Evolutionary conservation across 1,140 invertebrate species (phyloP), one percentile per base, ranked within the genome.

Genomic region (Nasonia giraulti): DNA sequence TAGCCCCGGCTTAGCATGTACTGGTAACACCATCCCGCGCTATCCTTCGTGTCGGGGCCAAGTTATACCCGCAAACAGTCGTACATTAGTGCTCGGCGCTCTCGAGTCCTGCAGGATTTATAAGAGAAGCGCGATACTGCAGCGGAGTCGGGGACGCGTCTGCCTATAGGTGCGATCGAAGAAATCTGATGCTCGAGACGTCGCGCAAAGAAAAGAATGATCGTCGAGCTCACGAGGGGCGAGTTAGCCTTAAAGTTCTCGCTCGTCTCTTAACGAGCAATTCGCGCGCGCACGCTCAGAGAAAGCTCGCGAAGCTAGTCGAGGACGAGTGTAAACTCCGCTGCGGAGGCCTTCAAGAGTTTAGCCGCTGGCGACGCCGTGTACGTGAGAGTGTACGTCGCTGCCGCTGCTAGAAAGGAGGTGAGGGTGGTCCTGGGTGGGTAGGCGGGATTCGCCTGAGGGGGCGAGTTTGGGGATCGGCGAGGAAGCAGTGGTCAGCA

Each of bases 31-130:
- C 89, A 88, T 90, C 89, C 66, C 79, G 20, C 40, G 78, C 89
- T 90, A 92, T 90, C 91, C 91, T 91, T 93, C 91, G 90, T 92
- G 92, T 92, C 89, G 90, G 90, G 92, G 91, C 90, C 92, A 92
- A 93, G 91, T 93, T 93, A 93, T 93, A 91, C 92, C 91, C 91
- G 91, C 92, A 93, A 93, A 93, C 92, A 93, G 92, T 92, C 92
- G 92, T 93, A 93, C 92, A 92, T 93, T 93, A 93, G 92, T 93
- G 91, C 91, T 91, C 89, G 40, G 40, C 40, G 90, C 90, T 88
- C 90, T 88, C 79, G 90, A 92, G 91, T 93, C 91, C 91, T 92
- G 89, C 89, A 92, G 92, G 91, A 93, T 93, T 93, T 93, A 93
- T 93, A 93, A 90, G 91, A 90, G 90, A 89, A 87, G 90, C 55